A percentile compares a stretch with the other conserved stretches of the same genome.
phyloP scores from a whole-genome alignment of 2,888 invertebrate species.

The Apamea anceps region DNA sequence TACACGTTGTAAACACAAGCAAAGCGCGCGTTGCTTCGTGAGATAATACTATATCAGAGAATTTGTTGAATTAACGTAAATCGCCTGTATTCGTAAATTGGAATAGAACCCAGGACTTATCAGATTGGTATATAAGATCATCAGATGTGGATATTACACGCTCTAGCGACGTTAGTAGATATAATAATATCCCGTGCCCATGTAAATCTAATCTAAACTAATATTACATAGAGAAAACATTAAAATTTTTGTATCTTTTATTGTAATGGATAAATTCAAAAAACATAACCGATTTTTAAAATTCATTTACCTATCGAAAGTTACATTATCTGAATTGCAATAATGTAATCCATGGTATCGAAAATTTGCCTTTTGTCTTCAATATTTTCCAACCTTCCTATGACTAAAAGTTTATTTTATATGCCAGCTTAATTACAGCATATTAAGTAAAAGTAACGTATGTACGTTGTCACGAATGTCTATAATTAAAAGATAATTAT shows the following conservation, averaged over 20 bases:
- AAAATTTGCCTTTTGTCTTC: background rate
- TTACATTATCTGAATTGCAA: too few relatives aligned
- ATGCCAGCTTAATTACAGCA: background rate
- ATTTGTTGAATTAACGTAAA: background rate
- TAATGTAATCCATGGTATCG: background rate
- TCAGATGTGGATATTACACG: background rate
- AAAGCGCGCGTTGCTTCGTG: too few relatives aligned
- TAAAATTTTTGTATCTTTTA: too few relatives aligned
- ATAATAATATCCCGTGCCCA: background rate
- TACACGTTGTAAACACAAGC: too few relatives aligned
- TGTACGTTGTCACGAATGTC: background rate
- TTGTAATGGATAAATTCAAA: too few relatives aligned
- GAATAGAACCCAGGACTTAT: background rate
- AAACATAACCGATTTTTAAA: too few relatives aligned
- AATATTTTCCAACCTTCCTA: background rate
- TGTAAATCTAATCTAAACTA: background rate
- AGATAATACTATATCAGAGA: background rate
- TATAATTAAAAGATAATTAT: conserved; percentile 3
- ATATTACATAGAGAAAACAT: too few relatives aligned
- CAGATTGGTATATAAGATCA: background rate
- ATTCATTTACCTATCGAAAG: too few relatives aligned
- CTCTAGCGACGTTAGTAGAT: background rate
- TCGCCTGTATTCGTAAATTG: too few relatives aligned
- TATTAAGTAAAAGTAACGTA: background rate
- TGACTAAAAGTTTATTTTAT: background rate